A percentile compares a stretch with the other conserved stretches of the same genome.
Conservation (phyloP, 2,113 vertebrate species). For the Triplophysa dalaica region DNA sequence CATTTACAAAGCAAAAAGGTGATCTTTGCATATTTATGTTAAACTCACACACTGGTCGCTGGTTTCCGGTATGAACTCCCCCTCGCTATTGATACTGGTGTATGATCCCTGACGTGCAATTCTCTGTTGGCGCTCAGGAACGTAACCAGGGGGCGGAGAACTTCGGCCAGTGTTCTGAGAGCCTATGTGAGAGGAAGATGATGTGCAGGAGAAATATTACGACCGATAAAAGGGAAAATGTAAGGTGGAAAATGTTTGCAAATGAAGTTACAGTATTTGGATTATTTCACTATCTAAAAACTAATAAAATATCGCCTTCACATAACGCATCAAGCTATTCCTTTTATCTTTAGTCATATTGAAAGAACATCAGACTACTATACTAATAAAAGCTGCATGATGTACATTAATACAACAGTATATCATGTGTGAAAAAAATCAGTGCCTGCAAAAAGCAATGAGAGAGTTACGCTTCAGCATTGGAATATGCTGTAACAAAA, state of each 20-base stretch:
- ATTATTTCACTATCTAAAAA: not conserved
- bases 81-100: conserved; percentile 96
- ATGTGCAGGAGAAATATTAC: not conserved
- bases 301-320: not conserved
- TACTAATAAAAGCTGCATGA: not conserved
- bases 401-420: not conserved
- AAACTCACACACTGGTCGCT: conserved; percentile 91
- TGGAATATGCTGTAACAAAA: not conserved
- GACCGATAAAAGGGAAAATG: too few relatives aligned
- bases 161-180: conserved; percentile 92
- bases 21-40: not conserved
- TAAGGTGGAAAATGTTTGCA: not conserved
- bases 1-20: not conserved
- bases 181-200: conserved; percentile 67
- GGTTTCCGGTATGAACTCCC: conserved; percentile 96
- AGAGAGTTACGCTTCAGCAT: not conserved
- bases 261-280: not conserved
- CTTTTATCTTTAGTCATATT: not conserved
- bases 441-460: not conserved
- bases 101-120: conserved; percentile 95
- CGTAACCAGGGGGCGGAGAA: conserved; percentile 93
- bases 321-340: not conserved
- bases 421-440: not conserved
- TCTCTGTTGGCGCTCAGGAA: conserved; percentile 91
- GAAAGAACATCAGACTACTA: too few relatives aligned